phyloP scores from a whole-genome alignment of 2,888 invertebrate genomes.

The Drosophila macrothrix region DNA sequence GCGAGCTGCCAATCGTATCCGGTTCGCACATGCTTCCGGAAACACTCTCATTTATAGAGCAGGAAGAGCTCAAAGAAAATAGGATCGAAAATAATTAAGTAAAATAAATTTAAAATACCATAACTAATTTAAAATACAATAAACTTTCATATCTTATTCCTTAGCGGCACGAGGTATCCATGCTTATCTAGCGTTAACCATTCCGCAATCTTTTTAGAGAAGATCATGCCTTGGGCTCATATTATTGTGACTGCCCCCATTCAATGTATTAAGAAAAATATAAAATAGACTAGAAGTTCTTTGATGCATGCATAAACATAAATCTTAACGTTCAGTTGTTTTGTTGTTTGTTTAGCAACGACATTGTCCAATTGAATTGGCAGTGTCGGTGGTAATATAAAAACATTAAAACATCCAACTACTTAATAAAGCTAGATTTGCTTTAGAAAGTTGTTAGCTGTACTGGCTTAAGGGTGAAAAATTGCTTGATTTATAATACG shows the following conservation, averaged over 20 bases:
- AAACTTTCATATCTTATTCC: neutral
- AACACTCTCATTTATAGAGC: conserved; percentile 12
- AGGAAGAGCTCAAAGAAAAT: conserved; percentile 26
- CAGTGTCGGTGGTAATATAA: conserved; percentile 53
- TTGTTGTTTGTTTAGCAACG: conserved; percentile 48
- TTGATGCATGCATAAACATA: conserved; percentile 36
- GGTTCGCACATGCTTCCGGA: conserved; percentile 23
- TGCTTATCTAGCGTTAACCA: neutral
- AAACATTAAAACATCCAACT: conserved; percentile 40
- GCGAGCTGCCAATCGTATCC: conserved; percentile 15
- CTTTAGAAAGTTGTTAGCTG: conserved; percentile 44
- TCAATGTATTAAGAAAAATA: conserved; percentile 4
- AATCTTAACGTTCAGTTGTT: conserved; percentile 33
- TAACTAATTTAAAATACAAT: neutral
- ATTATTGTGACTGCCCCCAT: conserved; percentile 10
- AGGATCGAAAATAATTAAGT: conserved; percentile 35
- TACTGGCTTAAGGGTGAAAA: conserved; percentile 51
- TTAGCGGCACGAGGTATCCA: conserved; percentile 6
- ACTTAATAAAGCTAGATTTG: conserved; percentile 42
- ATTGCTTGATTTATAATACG: conserved; percentile 45
- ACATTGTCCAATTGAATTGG: conserved; percentile 71
- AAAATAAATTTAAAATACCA: neutral
- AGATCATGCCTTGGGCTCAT: conserved; percentile 18
- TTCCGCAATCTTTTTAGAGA: conserved; percentile 10
- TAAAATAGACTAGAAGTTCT: conserved; percentile 1